These are phyloP conservation scores for Melanotus villosus DNA, from an alignment of 2,888 invertebrate species.

Conservation along the genomic window DNA sequence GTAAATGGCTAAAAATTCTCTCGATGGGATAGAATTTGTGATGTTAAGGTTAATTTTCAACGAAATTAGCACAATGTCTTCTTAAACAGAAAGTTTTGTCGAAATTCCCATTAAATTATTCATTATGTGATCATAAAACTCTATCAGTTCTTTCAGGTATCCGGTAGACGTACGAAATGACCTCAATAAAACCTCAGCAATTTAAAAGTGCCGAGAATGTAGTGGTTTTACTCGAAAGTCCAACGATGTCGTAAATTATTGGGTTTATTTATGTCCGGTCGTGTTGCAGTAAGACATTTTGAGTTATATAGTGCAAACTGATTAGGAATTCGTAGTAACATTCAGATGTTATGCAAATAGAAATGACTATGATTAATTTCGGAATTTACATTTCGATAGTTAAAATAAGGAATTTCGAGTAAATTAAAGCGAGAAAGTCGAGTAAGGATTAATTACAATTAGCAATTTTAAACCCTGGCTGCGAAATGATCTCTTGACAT, in stretches of 20 bases:
- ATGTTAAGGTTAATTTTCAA: too few relatives aligned
- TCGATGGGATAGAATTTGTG: too few relatives aligned
- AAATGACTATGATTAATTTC: slow-evolving; percentile 25
- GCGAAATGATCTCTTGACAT: slow-evolving; percentile 52
- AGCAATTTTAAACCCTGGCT: slow-evolving; percentile 51
- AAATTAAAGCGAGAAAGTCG: slow-evolving; percentile 38
- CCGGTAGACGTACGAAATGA: too few relatives aligned
- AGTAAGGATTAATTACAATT: slow-evolving; percentile 52
- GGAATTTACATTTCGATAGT: slow-evolving; percentile 31
- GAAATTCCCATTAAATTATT: too few relatives aligned
- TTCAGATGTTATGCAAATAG: slow-evolving; percentile 13
- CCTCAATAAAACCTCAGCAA: not conserved
- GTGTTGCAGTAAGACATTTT: not conserved
- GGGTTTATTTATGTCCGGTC: not conserved
- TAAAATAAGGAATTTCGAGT: slow-evolving; percentile 14
- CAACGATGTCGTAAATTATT: not conserved
- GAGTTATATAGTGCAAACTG: slow-evolving; percentile 1
- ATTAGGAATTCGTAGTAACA: slow-evolving; percentile 18
- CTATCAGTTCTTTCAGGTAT: too few relatives aligned
- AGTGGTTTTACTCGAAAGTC: not conserved
- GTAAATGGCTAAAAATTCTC: too few relatives aligned
- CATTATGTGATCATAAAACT: too few relatives aligned
- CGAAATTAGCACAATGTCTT: too few relatives aligned
- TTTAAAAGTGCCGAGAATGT: not conserved
- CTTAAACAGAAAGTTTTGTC: too few relatives aligned